Percentiles rank a stretch among this genome's conserved stretches.
Conservation (phyloP, 2,797 vertebrate genomes). For the Melanotaenia maccullochi region DNA sequence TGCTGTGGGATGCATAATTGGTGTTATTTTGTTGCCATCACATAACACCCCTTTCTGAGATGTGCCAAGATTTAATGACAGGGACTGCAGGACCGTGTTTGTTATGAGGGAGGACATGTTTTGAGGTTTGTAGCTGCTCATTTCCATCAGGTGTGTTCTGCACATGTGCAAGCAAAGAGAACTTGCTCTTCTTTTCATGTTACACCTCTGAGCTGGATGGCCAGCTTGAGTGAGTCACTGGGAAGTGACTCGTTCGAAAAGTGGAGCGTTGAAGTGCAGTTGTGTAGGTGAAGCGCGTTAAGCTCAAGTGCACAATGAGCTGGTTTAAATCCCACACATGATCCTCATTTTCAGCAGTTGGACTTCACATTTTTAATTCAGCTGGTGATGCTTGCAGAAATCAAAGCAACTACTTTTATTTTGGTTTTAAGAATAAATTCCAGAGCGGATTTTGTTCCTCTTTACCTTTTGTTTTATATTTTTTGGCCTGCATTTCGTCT, state of each 20-base stretch:
- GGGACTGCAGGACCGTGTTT: conserved; percentile 45
- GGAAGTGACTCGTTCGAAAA: conserved; percentile 38
- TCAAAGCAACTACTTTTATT: conserved; percentile 9
- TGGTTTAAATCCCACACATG: conserved; percentile 23
- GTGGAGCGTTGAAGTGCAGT: conserved; percentile 26
- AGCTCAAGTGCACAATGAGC: conserved; percentile 44
- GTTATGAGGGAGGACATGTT: conserved; percentile 50
- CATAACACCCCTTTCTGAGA: conserved; percentile 50
- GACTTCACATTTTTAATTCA: conserved; percentile 23
- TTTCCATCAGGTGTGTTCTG: conserved; percentile 48
- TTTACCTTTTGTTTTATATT: conserved; percentile 12
- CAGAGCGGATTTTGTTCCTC: neutral
- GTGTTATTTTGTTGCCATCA: conserved; percentile 55
- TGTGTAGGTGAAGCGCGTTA: conserved; percentile 42
- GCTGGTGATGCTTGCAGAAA: neutral
- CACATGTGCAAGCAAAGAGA: conserved; percentile 5
- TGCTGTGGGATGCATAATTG: conserved; percentile 46
- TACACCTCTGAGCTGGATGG: conserved; percentile 27
- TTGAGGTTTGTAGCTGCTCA: conserved; percentile 34
- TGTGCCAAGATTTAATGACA: conserved; percentile 53
- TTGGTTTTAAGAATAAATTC: conserved; percentile 15
- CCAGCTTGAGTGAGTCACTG: conserved; percentile 48
- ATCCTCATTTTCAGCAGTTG: conserved; percentile 21
- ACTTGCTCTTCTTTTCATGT: conserved; percentile 23
- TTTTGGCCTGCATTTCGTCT: conserved; percentile 17